phyloP scores from a whole-genome alignment of 2,888 invertebrate genomes.

The Cosmopolites sordidus region DNA sequence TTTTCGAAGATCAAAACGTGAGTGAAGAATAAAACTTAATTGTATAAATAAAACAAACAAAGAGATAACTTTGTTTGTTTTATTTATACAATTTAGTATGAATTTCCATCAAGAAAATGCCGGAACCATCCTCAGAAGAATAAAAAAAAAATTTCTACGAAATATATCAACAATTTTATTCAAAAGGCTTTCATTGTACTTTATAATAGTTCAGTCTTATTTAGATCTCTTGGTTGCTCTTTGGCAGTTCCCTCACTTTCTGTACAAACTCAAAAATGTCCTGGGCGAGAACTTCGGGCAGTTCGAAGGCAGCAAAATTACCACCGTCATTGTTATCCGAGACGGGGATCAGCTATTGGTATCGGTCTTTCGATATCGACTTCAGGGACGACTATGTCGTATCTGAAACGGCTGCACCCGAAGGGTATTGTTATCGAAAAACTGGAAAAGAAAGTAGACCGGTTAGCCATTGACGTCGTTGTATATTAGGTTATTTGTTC shows the following conservation, averaged over 20 bases:
- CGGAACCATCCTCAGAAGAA: too few relatives aligned
- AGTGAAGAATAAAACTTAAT: too few relatives aligned
- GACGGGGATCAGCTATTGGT: conserved; percentile 28
- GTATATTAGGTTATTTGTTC: background rate
- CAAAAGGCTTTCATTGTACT: too few relatives aligned
- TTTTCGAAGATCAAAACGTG: too few relatives aligned
- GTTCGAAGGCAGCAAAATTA: conserved; percentile 36
- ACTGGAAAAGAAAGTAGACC: conserved; percentile 44
- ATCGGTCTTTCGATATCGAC: conserved; percentile 22
- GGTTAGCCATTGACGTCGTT: too few relatives aligned
- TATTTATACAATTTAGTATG: too few relatives aligned
- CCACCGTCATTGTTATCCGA: conserved; percentile 27
- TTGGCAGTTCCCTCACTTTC: conserved; percentile 19
- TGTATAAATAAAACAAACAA: too few relatives aligned
- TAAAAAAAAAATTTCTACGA: too few relatives aligned
- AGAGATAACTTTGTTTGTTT: too few relatives aligned
- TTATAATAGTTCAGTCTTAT: too few relatives aligned
- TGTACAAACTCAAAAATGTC: conserved; percentile 34
- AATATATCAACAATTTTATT: too few relatives aligned
- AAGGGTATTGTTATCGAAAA: conserved; percentile 65
- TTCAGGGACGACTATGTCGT: conserved; percentile 65
- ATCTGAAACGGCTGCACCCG: conserved; percentile 68
- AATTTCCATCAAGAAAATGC: too few relatives aligned
- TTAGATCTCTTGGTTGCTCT: background rate
- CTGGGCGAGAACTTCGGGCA: conserved; percentile 34